These are phyloP conservation scores for Drosophila nigricruria DNA, from an alignment of 2,888 invertebrate species.

Conservation along the genomic window DNA sequence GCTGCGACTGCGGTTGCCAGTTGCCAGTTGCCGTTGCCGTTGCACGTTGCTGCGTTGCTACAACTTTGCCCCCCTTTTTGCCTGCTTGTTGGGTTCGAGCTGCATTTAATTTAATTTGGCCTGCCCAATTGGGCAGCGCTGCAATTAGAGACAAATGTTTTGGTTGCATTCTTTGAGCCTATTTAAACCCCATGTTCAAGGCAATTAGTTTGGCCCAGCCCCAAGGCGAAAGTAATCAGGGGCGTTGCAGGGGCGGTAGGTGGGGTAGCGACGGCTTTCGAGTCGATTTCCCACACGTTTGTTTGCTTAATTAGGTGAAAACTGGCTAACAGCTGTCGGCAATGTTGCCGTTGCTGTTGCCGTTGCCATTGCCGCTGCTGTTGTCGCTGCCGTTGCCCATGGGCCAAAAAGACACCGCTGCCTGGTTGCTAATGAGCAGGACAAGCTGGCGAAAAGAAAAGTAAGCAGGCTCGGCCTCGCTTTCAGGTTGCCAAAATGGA, in stretches of 20 bases:
- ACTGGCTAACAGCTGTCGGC: slow-evolving; percentile 74
- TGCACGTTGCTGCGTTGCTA: slow-evolving; percentile 27
- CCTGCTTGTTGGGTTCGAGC: slow-evolving; percentile 49
- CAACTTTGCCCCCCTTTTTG: slow-evolving; percentile 13
- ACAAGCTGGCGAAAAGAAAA: slow-evolving; percentile 80
- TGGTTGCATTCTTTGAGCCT: slow-evolving; percentile 71
- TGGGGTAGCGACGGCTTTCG: slow-evolving; percentile 1
- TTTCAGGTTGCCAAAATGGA: slow-evolving; percentile 62
- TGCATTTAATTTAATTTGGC: slow-evolving; percentile 81
- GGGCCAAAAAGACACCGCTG: slow-evolving; percentile 57
- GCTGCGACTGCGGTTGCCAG: slow-evolving; percentile 29
- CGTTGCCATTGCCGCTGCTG: slow-evolving; percentile 19
- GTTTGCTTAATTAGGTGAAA: slow-evolving; percentile 79
- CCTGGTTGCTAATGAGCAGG: slow-evolving; percentile 74
- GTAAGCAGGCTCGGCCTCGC: slow-evolving; percentile 68
- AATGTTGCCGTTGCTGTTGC: slow-evolving; percentile 4
- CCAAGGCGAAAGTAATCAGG: slow-evolving; percentile 71
- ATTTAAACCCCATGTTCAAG: slow-evolving; percentile 75
- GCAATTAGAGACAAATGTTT: slow-evolving; percentile 82
- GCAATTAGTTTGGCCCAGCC: slow-evolving; percentile 70
- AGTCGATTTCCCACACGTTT: slow-evolving; percentile 75
- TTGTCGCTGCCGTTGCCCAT: slow-evolving; percentile 13
- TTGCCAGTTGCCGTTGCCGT: slow-evolving; percentile 38
- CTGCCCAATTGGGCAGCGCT: slow-evolving; percentile 77
- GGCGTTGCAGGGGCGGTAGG: background rate